phyloP scores from a whole-genome alignment of 2,888 invertebrate genomes.

The Brachyptera risi region DNA sequence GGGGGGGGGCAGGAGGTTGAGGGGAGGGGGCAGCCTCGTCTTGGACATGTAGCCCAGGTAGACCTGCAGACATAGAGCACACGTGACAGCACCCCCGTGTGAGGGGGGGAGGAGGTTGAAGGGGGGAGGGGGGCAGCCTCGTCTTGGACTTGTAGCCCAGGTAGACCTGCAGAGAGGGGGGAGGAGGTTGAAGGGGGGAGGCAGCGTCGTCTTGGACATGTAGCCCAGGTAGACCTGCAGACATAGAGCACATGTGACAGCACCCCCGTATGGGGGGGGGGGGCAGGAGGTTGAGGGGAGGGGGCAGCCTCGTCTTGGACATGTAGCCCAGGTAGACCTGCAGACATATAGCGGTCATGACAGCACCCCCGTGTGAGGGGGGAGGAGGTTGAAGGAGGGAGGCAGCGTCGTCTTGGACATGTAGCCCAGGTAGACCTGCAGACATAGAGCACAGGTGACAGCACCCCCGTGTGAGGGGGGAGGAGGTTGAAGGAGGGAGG shows the following conservation, averaged over 20 bases:
- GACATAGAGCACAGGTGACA: too few relatives aligned
- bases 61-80: conserved; percentile 65
- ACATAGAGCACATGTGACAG: too few relatives aligned
- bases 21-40: conserved; percentile 64
- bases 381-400: conserved; percentile 68
- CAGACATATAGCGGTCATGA: too few relatives aligned
- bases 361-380: conserved; percentile 38
- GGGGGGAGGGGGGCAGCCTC: conserved; percentile 64
- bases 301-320: conserved; percentile 62
- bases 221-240: conserved; percentile 69
- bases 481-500: conserved; percentile 70
- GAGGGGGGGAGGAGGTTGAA: conserved; percentile 61
- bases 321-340: conserved; percentile 70
- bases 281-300: conserved; percentile 69
- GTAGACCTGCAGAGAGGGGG: conserved; percentile 63
- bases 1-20: conserved; percentile 64
- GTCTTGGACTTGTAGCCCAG: conserved; percentile 67
- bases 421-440: conserved; percentile 66
- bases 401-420: conserved; percentile 66
- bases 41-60: conserved; percentile 70
- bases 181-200: conserved; percentile 71
- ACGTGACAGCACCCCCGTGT: conserved; percentile 1
- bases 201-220: conserved; percentile 63
- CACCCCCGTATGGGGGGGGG: conserved; percentile 41
- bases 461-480: conserved; percentile 45